Evolutionary conservation across 2,888 invertebrate species (phyloP), one percentile per base, ranked within the genome.

Genomic region (Parnassius smintheus): DNA sequence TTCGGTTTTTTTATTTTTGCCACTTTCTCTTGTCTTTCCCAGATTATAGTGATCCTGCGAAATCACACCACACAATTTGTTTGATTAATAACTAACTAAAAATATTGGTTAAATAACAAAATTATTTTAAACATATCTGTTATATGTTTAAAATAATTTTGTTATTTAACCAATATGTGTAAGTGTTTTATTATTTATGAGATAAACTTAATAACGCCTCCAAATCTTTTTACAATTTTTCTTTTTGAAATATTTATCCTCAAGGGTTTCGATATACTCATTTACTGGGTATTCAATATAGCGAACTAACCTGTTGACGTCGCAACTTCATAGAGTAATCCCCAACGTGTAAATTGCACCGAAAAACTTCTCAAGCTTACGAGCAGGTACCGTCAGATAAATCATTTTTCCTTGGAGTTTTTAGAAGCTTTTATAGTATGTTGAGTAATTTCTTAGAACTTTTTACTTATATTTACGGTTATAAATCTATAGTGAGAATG

Each of bases 271-370:
- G 53, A 49, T 57, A 53, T 57, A 62, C 56, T 56, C 56, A 51
- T 62, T 57, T 52, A 62, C 52, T 57, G 44, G 53, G 48, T 57
- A 48, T 62, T 62, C 62, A 62, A 57, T 62, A 62, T 57, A 52
- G 62, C 57, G 57, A 62, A 62, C 52, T 62, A 62, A 62, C 62
- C 62, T 62, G 62, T 62, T 62, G 52, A 53, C 62, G 56, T 56
- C 57, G 62, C 62, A 52, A 57, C 57, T 62, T 53, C 57, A 62
- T 62, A 62, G 57, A 62, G 56, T 62, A 57, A 57, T 62, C 62
- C 62, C 62, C 48, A 57, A 62, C 57, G 62, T 62, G 62, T 53
- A 62, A 61, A 56, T 52, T 56, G 56, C 46, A 61, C 56, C 51
- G 56, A 48, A 52, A 46, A 61, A 52, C 61, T 56, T 51, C 52